Evolutionary conservation across 2,797 vertebrate genomes (phyloP).

Genomic region (Fundulus diaphanus): DNA sequence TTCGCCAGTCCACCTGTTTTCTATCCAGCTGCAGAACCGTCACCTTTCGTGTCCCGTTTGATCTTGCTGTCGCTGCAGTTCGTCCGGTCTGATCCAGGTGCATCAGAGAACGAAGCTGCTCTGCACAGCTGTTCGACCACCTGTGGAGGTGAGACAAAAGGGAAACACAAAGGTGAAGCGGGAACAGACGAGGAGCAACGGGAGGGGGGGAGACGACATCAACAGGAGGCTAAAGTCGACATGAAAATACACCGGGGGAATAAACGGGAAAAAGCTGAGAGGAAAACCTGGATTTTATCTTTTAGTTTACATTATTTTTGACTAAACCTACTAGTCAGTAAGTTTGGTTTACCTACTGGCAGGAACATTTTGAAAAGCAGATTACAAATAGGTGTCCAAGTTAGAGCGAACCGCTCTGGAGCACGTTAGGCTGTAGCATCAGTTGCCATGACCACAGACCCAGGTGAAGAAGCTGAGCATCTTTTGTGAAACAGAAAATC

Average conservation of each 20-base stretch:
- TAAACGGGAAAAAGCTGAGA: neutral
- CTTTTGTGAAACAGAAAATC: neutral
- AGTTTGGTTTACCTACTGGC: no score
- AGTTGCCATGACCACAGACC: neutral
- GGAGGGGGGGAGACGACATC: neutral
- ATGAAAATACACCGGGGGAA: neutral
- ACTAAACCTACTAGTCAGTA: neutral
- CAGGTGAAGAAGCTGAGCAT: neutral
- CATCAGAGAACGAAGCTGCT: conserved; percentile 47
- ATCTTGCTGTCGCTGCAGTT: conserved; percentile 31
- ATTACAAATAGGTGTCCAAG: neutral
- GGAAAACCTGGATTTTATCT: neutral
- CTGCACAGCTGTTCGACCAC: conserved; percentile 60
- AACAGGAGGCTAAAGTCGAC: neutral
- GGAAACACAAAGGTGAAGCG: conserved; percentile 12
- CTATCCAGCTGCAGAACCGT: conserved; percentile 9
- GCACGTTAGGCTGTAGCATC: neutral
- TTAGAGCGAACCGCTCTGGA: neutral
- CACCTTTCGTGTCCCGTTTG: conserved; percentile 38
- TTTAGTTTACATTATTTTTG: neutral
- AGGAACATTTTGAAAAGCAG: no score
- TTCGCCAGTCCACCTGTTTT: neutral
- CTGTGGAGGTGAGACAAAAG: conserved; percentile 58
- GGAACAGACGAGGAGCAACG: conserved; percentile 7
- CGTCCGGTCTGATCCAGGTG: conserved; percentile 50